Conservation (phyloP, 2,113 vertebrate genomes). For the Cettia cetti region DNA sequence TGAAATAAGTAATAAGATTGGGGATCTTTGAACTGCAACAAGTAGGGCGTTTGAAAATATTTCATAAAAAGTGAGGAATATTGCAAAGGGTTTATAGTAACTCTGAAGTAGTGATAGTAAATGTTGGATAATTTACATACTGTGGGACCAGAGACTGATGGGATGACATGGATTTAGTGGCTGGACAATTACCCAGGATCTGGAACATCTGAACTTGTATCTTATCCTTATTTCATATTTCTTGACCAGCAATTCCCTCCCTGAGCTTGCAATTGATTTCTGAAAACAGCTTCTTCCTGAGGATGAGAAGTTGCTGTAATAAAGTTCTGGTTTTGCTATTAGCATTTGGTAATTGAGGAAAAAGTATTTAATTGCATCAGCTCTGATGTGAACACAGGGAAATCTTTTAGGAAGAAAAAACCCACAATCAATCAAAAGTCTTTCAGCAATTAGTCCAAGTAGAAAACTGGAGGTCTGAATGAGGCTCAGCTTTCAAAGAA, state of each 20-base stretch:
- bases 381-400: background rate
- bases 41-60: background rate
- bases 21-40: background rate
- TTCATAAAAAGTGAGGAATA: background rate
- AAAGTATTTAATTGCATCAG: background rate
- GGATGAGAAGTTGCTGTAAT: background rate
- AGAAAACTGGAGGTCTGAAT: background rate
- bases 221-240: background rate
- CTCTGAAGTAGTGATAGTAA: background rate
- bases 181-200: too few relatives aligned
- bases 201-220: background rate
- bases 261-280: background rate
- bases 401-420: background rate
- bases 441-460: background rate
- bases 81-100: background rate
- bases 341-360: background rate
- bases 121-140: background rate
- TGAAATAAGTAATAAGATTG: background rate
- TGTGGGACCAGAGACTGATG: background rate
- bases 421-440: background rate
- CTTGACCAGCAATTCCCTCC: background rate
- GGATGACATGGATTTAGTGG: background rate
- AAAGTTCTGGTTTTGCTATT: background rate
- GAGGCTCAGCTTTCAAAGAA: background rate
- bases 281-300: background rate